Evolutionary conservation across 2,797 vertebrate species (phyloP).

Genomic region (Chelonia mydas): DNA sequence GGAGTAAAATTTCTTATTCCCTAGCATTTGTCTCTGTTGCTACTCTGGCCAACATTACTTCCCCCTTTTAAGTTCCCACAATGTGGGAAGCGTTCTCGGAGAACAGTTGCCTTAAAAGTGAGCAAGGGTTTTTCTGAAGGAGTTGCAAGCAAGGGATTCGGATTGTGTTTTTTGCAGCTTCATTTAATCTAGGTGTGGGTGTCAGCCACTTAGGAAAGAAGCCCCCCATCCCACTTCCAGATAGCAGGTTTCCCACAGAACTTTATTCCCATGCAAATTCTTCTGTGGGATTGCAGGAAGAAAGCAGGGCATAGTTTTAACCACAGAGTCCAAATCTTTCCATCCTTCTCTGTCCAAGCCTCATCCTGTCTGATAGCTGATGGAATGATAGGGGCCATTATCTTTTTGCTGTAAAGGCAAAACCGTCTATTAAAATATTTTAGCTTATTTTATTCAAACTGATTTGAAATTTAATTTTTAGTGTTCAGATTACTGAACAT

Average conservation of each 20-base stretch:
- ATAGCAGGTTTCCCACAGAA: neutral
- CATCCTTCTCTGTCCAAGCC: neutral
- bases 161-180: neutral
- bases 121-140: neutral
- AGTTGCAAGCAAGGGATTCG: accelerated
- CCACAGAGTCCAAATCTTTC: neutral
- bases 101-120: neutral
- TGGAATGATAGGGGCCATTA: neutral
- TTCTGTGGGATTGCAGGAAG: neutral
- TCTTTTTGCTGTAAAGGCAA: neutral
- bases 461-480: neutral
- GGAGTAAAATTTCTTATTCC: neutral
- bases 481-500: neutral
- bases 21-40: neutral
- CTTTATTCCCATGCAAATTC: accelerated
- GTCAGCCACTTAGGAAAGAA: neutral
- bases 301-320: neutral
- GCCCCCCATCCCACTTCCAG: neutral
- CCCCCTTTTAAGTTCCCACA: neutral
- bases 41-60: neutral
- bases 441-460: neutral
- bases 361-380: neutral
- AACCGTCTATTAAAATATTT: neutral
- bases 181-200: too few relatives aligned
- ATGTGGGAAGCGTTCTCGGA: accelerated